A percentile compares a stretch with the other conserved stretches of the same genome.
phyloP scores from a whole-genome alignment of 2,113 vertebrate genomes.

The Chamaea fasciata region DNA sequence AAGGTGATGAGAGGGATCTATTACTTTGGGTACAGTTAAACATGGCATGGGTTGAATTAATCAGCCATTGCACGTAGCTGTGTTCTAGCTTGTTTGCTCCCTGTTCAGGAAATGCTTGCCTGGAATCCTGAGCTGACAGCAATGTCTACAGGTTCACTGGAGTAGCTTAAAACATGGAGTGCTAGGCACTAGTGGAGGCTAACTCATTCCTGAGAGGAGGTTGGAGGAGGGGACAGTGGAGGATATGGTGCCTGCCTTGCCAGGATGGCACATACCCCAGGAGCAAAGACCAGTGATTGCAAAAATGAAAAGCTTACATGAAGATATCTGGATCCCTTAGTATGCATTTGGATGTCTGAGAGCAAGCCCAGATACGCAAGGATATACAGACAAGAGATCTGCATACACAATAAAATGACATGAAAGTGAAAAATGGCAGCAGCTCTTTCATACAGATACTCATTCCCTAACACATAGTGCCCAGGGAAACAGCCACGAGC shows the following conservation, averaged over 20 bases:
- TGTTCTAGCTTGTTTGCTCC: constrained; percentile 23
- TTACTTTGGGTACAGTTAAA: constrained; percentile 25
- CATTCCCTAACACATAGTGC: background rate
- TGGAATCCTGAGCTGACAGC: constrained; percentile 61
- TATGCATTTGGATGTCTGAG: background rate
- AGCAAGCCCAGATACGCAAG: background rate
- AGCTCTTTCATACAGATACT: constrained; percentile 49
- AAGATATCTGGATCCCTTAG: background rate
- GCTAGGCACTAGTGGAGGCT: constrained; percentile 72
- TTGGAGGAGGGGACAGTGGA: constrained; percentile 38
- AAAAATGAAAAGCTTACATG: background rate
- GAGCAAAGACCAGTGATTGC: constrained; percentile 25
- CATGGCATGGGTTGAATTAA: constrained; percentile 24
- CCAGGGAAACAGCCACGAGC: constrained; percentile 20
- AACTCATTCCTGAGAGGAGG: constrained; percentile 70
- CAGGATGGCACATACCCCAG: background rate
- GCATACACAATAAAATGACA: background rate
- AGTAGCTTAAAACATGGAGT: constrained; percentile 66
- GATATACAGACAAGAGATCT: background rate
- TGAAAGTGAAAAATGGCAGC: constrained; percentile 1
- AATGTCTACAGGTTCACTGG: constrained; percentile 56
- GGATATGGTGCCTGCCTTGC: constrained; percentile 18
- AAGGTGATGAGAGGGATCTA: constrained; percentile 8
- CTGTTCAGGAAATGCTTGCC: constrained; percentile 55
- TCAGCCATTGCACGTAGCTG: constrained; percentile 26